Evolutionary conservation across 1,140 invertebrate species (phyloP).

Genomic region (Hycleus phaleratus): DNA sequence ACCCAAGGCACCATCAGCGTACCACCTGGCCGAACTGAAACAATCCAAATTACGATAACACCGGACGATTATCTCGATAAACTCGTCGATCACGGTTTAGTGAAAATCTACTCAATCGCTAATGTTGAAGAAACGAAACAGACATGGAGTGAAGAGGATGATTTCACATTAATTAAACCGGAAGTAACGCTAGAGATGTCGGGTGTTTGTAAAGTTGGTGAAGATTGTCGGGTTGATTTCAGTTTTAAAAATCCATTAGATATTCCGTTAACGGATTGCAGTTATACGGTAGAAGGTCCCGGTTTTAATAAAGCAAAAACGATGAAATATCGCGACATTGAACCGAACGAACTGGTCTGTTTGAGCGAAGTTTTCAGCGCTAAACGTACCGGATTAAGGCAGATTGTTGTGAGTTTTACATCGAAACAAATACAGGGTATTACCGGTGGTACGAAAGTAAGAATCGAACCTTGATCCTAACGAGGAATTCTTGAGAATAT

Average conservation of each 20-base stretch:
- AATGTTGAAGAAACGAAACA: constrained; percentile 61
- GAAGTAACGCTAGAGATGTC: constrained; percentile 47
- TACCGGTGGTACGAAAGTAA: constrained; percentile 42
- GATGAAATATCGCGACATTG: constrained; percentile 49
- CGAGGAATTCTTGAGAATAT: too few species aligned
- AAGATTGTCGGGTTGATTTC: constrained; percentile 34
- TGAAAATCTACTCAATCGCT: constrained; percentile 61
- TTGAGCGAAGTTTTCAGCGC: constrained; percentile 51
- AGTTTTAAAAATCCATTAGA: constrained; percentile 62
- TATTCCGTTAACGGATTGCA: constrained; percentile 52
- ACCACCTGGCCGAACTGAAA: constrained; percentile 46
- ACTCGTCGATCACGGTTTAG: constrained; percentile 58
- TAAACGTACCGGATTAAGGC: constrained; percentile 46
- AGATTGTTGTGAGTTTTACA: constrained; percentile 54
- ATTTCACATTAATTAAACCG: constrained; percentile 59
- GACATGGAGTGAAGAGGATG: constrained; percentile 62
- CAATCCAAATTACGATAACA: constrained; percentile 46
- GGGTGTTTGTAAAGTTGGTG: constrained; percentile 21
- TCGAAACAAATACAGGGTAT: constrained; percentile 56
- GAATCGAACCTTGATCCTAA: too few species aligned
- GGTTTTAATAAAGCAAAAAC: constrained; percentile 53
- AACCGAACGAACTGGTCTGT: constrained; percentile 49
- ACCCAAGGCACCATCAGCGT: constrained; percentile 54
- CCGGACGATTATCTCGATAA: constrained; percentile 58
- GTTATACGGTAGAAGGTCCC: constrained; percentile 59